These are phyloP conservation scores for Trissolcus basalis DNA, from an alignment of 1,140 invertebrate genomes.

Conservation along the genomic window DNA sequence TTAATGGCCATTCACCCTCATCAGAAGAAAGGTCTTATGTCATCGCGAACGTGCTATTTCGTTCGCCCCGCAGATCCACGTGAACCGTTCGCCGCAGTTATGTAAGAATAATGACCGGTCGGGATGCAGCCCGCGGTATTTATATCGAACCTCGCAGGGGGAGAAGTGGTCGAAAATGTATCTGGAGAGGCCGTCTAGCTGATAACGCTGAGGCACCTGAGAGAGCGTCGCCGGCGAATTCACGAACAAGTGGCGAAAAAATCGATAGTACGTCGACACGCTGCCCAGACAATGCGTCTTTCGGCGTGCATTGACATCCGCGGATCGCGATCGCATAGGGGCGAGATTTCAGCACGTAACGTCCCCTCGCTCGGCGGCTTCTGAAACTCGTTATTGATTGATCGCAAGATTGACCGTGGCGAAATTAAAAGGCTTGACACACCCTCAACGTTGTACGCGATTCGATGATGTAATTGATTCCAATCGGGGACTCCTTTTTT, in stretches of 20 bases:
- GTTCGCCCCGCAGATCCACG: not conserved
- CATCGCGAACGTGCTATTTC: not conserved
- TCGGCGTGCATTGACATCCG: slow-evolving; percentile 3
- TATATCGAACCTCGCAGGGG: slow-evolving; percentile 5
- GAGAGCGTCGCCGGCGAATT: slow-evolving; percentile 25
- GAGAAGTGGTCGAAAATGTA: not conserved
- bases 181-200: too few species aligned
- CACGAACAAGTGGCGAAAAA: slow-evolving; percentile 45
- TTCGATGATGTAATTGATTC: slow-evolving; percentile 32
- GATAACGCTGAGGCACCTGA: slow-evolving; percentile 7
- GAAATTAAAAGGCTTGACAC: slow-evolving; percentile 18
- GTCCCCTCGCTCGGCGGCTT: too few species aligned
- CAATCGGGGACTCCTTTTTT: slow-evolving; percentile 6
- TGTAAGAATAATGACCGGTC: slow-evolving; percentile 35
- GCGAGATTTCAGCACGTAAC: too few species aligned
- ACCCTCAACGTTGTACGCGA: slow-evolving; percentile 29
- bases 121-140: slow-evolving; percentile 14
- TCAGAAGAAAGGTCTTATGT: not conserved
- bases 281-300: slow-evolving; percentile 40
- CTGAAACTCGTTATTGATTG: too few species aligned
- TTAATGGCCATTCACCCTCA: slow-evolving; percentile 10
- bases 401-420: not conserved
- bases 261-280: slow-evolving; percentile 74
- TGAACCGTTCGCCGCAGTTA: slow-evolving; percentile 18
- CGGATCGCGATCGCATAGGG: too few species aligned